phyloP scores from a whole-genome alignment of 2,113 vertebrate species.

The Urocitellus parryii region DNA sequence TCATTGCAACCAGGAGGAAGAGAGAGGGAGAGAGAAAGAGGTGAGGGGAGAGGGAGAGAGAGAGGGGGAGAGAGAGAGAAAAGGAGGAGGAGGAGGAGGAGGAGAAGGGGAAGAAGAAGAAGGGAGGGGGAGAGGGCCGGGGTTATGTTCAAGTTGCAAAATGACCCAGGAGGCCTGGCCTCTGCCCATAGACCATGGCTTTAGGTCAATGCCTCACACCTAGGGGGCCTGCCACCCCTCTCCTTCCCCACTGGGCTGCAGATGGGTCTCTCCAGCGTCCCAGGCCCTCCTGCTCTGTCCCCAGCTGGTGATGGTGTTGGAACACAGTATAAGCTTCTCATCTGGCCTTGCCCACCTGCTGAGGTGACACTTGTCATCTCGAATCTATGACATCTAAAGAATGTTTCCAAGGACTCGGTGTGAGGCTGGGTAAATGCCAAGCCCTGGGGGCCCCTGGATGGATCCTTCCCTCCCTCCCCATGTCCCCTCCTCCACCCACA shows the following conservation, averaged over 20 bases:
- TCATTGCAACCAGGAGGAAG: too few species aligned
- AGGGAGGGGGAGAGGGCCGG: background rate
- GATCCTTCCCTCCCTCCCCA: background rate
- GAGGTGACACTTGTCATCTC: background rate
- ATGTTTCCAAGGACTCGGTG: background rate
- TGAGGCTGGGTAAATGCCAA: conserved; percentile 9
- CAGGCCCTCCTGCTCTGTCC: background rate
- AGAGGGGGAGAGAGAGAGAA: too few species aligned
- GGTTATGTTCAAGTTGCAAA: background rate
- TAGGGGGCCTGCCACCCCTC: background rate
- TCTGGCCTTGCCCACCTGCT: background rate
- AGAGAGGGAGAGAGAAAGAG: too few species aligned
- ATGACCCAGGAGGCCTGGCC: background rate
- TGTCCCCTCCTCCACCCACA: too few species aligned
- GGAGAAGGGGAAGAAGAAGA: too few species aligned
- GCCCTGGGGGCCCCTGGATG: background rate
- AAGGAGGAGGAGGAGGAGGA: too few species aligned
- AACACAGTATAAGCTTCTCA: background rate
- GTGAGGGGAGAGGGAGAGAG: too few species aligned
- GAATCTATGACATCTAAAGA: background rate
- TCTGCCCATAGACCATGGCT: background rate
- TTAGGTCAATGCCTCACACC: background rate
- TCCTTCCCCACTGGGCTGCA: background rate
- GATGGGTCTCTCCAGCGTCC: background rate
- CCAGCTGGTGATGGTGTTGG: background rate